A percentile compares a stretch with the other conserved stretches of the same genome.
Conservation (phyloP, 2,797 vertebrate species). For the Myotis vivesi region DNA sequence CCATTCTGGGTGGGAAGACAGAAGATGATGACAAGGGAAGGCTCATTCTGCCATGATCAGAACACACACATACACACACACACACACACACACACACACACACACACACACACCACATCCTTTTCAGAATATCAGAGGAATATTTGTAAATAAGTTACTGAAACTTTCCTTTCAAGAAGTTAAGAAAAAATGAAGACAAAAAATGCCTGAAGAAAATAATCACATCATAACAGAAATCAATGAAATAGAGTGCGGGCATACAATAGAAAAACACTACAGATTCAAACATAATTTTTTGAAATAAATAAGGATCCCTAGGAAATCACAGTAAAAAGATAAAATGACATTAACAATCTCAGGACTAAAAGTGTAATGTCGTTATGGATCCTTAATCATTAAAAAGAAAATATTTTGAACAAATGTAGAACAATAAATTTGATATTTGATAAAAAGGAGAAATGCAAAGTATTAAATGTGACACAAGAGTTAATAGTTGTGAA, state of each 20-base stretch:
- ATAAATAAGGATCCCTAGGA: not conserved
- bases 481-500: not conserved
- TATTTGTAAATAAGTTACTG: not conserved
- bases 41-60: not conserved
- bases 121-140: not conserved
- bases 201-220: constrained; percentile 16
- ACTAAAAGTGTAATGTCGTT: not conserved
- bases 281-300: constrained; percentile 7
- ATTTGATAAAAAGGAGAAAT: not conserved
- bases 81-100: not conserved
- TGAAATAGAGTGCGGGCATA: not conserved
- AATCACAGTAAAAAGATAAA: not conserved
- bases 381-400: not conserved
- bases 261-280: not conserved
- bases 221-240: not conserved
- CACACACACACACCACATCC: not conserved
- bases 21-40: not conserved
- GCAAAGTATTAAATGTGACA: not conserved
- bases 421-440: not conserved
- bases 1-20: not conserved
- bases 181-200: not conserved
- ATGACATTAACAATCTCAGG: not conserved
- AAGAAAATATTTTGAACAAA: not conserved
- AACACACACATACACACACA: not conserved
- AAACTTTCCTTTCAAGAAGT: not conserved